Evolutionary conservation across 2,113 vertebrate genomes (phyloP).

Genomic region (Tragelaphus buxtoni): DNA sequence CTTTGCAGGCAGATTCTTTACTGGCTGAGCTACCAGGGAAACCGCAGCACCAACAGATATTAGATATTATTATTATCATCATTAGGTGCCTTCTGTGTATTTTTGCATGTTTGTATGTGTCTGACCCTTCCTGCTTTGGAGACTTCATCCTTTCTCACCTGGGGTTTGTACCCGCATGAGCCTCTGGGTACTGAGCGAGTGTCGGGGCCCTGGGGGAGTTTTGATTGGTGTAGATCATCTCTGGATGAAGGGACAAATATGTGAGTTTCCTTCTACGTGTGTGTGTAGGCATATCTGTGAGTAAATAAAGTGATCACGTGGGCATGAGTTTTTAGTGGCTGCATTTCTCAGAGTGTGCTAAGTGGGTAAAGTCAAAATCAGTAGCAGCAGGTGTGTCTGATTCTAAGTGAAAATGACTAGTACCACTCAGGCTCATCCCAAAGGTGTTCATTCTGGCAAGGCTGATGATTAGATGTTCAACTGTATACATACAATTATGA

Average conservation of each 20-base stretch:
- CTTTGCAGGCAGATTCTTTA: background rate
- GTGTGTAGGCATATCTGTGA: background rate
- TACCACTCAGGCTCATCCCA: background rate
- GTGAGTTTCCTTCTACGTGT: background rate
- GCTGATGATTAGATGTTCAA: background rate
- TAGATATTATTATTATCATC: background rate
- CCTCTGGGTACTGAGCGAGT: background rate
- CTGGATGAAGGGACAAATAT: background rate
- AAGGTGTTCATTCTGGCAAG: background rate
- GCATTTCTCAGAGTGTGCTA: background rate
- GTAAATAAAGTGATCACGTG: background rate
- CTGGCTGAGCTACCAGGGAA: background rate
- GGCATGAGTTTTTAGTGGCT: background rate
- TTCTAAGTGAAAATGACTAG: background rate
- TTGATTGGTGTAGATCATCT: background rate
- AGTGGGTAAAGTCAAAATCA: background rate
- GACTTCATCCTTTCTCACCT: background rate
- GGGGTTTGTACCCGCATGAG: too few species aligned
- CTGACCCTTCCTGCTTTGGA: background rate
- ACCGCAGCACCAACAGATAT: rapidly evolving
- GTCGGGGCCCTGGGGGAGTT: background rate
- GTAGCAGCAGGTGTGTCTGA: background rate
- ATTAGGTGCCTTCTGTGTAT: background rate
- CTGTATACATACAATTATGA: background rate
- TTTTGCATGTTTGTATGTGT: background rate